A percentile compares a stretch with the other conserved stretches of the same genome.
These are phyloP conservation scores for Leuciscus waleckii DNA, from an alignment of 2,797 vertebrate species.

Conservation along the genomic window DNA sequence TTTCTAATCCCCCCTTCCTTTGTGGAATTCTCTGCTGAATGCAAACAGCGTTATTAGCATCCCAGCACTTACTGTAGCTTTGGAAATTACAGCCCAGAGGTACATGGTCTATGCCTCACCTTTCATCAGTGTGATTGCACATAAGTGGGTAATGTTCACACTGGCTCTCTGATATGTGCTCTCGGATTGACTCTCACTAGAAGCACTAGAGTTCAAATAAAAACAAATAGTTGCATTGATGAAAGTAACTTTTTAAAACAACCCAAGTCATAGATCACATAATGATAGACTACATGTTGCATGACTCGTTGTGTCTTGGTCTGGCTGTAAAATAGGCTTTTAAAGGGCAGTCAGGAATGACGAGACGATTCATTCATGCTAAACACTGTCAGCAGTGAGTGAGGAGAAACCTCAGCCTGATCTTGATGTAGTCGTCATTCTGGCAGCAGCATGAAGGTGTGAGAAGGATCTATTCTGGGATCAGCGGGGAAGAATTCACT, in stretches of 20 bases:
- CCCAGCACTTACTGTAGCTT: slow-evolving; percentile 33
- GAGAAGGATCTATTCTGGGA: slow-evolving; percentile 44
- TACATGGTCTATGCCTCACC: slow-evolving; percentile 43
- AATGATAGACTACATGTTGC: background rate
- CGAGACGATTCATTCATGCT: slow-evolving; percentile 35
- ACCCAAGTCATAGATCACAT: background rate
- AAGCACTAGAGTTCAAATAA: background rate
- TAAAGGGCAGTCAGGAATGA: slow-evolving; percentile 19
- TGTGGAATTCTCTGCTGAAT: slow-evolving; percentile 36
- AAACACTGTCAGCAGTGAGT: slow-evolving; percentile 47
- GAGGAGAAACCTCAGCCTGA: slow-evolving; percentile 35
- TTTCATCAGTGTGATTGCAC: slow-evolving; percentile 60
- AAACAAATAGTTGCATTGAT: background rate
- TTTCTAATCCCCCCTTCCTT: slow-evolving; percentile 4
- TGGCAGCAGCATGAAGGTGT: slow-evolving; percentile 38
- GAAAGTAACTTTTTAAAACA: background rate
- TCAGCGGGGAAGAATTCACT: slow-evolving; percentile 2
- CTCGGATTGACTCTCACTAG: slow-evolving; percentile 4
- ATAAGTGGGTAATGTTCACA: slow-evolving; percentile 58
- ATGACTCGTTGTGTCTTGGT: background rate
- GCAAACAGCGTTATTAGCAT: slow-evolving; percentile 59
- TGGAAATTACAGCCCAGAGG: slow-evolving; percentile 57
- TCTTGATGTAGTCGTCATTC: slow-evolving; percentile 35
- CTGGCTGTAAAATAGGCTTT: slow-evolving; percentile 24
- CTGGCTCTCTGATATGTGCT: background rate